phyloP scores from a whole-genome alignment of 2,797 vertebrate genomes.

The Microctenopoma steveboyesi region DNA sequence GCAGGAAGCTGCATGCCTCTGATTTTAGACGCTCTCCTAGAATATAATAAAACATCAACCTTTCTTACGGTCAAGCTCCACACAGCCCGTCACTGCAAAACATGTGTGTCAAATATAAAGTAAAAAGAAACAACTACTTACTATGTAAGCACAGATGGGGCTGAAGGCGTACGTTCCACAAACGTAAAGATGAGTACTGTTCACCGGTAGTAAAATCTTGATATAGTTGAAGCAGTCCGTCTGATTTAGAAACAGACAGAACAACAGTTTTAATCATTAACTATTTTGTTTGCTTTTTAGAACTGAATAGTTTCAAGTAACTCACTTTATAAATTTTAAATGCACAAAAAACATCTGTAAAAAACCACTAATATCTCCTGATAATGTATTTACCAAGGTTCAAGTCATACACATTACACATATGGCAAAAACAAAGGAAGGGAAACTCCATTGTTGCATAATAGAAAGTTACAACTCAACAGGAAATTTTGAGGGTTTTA shows the following conservation, averaged over 20 bases:
- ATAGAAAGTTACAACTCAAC: constrained; percentile 60
- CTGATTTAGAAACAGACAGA: constrained; percentile 71
- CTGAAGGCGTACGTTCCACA: constrained; percentile 97
- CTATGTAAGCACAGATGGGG: constrained; percentile 92
- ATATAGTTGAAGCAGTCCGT: constrained; percentile 98
- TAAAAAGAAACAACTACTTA: constrained; percentile 78
- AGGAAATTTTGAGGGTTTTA: constrained; percentile 48
- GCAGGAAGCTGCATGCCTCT: constrained; percentile 58
- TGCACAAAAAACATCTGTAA: not conserved
- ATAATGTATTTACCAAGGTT: constrained; percentile 4
- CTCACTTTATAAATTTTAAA: not conserved
- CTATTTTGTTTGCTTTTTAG: not conserved
- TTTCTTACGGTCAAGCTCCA: constrained; percentile 12
- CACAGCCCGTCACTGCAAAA: constrained; percentile 12
- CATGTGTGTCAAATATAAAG: constrained; percentile 5
- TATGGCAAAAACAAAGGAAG: constrained; percentile 25
- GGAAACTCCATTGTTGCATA: constrained; percentile 49
- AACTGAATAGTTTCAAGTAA: not conserved
- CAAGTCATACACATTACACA: not conserved
- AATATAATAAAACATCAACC: constrained; percentile 55
- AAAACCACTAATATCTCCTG: constrained; percentile 1
- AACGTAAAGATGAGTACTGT: constrained; percentile 91
- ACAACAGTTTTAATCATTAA: not conserved
- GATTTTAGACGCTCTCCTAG: constrained; percentile 39
- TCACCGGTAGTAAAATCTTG: constrained; percentile 92